Evolutionary conservation across 2,888 invertebrate species (phyloP).

Genomic region (Philonicus albiceps): DNA sequence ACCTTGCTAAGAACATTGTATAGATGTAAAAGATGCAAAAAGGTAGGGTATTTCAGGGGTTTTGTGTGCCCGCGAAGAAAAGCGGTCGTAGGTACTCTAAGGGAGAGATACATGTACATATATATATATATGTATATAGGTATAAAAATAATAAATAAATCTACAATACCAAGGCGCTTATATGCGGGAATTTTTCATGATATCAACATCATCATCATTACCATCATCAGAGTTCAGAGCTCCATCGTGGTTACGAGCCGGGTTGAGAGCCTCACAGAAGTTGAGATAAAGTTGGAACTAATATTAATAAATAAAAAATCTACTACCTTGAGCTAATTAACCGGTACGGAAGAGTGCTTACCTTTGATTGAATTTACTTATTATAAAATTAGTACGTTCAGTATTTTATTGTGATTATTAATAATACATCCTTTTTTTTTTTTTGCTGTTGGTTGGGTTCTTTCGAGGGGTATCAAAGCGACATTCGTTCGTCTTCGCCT

Average conservation of each 20-base stretch:
- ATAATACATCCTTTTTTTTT: too few relatives aligned
- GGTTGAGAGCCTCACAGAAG: not conserved
- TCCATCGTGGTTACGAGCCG: not conserved
- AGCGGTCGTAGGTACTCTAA: not conserved
- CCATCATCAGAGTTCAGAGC: not conserved
- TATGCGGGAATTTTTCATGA: not conserved
- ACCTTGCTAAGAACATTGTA: not conserved
- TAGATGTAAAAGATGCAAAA: not conserved
- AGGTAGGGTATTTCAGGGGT: not conserved
- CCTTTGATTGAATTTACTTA: too few relatives aligned
- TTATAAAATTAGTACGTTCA: too few relatives aligned
- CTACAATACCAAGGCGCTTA: not conserved
- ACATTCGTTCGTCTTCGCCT: too few relatives aligned
- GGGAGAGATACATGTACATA: too few relatives aligned
- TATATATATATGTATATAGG: not conserved
- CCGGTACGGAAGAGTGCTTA: not conserved
- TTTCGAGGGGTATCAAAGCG: not conserved
- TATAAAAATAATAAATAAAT: not conserved
- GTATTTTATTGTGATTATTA: too few relatives aligned
- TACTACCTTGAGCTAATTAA: not conserved
- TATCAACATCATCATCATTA: not conserved
- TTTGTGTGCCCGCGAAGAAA: not conserved
- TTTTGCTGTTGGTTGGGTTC: too few relatives aligned
- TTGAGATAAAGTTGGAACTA: not conserved
- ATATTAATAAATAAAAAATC: not conserved